Evolutionary conservation across 2,888 invertebrate genomes (phyloP).

Genomic region (Drosophila acutilabella): DNA sequence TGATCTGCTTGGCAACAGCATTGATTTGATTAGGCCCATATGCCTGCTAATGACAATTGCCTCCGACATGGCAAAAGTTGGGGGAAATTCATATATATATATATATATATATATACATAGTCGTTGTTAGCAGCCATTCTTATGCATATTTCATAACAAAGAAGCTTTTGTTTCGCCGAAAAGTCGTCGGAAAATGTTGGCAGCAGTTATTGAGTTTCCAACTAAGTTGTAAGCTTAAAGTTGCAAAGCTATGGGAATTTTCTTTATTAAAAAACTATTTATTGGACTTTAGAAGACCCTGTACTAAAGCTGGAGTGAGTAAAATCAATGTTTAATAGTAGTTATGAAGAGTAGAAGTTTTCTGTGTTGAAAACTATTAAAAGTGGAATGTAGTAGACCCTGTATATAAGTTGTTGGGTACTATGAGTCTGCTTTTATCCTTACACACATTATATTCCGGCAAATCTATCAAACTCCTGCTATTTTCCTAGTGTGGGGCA

Average conservation of each 20-base stretch:
- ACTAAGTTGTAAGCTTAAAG: not conserved
- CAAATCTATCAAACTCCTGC: too few species aligned
- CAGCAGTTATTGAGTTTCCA: constrained; percentile 33
- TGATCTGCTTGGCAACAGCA: constrained; percentile 32
- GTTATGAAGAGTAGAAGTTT: too few species aligned
- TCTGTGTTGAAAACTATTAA: too few species aligned
- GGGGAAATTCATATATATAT: not conserved
- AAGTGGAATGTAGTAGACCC: too few species aligned
- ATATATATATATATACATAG: not conserved
- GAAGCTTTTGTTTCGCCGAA: not conserved
- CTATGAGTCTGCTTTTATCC: too few species aligned
- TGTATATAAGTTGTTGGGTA: too few species aligned
- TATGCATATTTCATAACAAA: constrained; percentile 8
- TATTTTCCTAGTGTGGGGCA: too few species aligned
- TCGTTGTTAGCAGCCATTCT: constrained; percentile 24
- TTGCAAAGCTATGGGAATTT: not conserved
- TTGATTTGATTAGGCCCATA: constrained; percentile 68
- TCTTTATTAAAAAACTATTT: too few species aligned
- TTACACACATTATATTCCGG: too few species aligned
- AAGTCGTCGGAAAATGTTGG: constrained; percentile 13
- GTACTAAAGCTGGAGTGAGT: too few species aligned
- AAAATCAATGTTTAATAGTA: too few species aligned
- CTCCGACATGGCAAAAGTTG: constrained; percentile 17
- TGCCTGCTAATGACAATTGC: constrained; percentile 58
- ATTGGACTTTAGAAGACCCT: too few species aligned